Percentiles rank a stretch among this genome's conserved stretches.
Evolutionary conservation across 2,113 vertebrate species (phyloP).

Genomic region (Neotoma lepida): DNA sequence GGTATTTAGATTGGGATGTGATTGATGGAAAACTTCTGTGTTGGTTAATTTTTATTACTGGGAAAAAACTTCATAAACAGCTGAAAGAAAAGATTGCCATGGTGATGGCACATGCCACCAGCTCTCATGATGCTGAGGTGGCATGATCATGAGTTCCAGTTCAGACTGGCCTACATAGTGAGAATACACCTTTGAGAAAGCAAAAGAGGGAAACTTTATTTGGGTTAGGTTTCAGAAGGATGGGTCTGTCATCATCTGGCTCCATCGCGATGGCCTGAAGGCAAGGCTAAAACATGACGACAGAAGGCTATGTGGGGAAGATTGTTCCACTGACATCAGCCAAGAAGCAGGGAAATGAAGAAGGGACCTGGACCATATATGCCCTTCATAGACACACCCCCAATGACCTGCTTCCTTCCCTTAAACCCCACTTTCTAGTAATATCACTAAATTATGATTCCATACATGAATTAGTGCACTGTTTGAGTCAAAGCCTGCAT

Average conservation of each 20-base stretch:
- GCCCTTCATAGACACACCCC: not conserved
- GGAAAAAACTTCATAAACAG: not conserved
- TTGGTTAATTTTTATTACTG: not conserved
- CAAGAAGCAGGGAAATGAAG: not conserved
- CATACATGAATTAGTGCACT: too few relatives aligned
- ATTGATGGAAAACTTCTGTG: not conserved
- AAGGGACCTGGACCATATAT: not conserved
- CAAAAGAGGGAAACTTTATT: not conserved
- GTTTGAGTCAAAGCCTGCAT: not conserved
- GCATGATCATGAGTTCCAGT: not conserved
- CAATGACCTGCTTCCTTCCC: not conserved
- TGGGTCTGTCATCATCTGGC: too few relatives aligned
- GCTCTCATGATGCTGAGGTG: not conserved
- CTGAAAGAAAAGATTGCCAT: not conserved
- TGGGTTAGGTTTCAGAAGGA: not conserved
- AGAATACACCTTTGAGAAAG: not conserved
- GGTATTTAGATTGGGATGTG: not conserved
- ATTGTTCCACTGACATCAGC: not conserved
- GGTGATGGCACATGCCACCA: not conserved
- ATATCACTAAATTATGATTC: not conserved
- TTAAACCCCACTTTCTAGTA: not conserved
- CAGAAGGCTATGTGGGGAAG: not conserved
- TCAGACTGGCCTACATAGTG: not conserved
- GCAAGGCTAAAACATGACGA: not conserved
- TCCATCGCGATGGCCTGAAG: too few relatives aligned